Percentiles rank a stretch among this genome's conserved stretches.
These are phyloP conservation scores for Rhinatrema bivittatum DNA, from an alignment of 2,797 vertebrate genomes.

Conservation along the genomic window DNA sequence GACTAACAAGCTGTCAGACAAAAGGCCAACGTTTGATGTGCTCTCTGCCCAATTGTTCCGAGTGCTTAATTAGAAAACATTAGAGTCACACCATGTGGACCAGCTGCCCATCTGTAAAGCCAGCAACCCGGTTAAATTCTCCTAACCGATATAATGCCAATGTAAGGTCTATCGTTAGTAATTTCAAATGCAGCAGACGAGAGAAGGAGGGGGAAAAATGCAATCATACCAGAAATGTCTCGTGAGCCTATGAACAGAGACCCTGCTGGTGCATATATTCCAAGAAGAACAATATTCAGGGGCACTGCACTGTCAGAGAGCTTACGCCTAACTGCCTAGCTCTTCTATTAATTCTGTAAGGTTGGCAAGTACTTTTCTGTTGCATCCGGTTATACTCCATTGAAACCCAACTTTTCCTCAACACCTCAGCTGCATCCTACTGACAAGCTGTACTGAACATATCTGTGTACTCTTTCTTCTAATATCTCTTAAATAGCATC, in stretches of 20 bases:
- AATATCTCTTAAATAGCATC: no score
- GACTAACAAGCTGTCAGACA: slow-evolving; percentile 18
- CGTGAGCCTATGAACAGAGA: slow-evolving; percentile 6
- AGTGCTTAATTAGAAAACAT: slow-evolving; percentile 10
- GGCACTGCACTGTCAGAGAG: no score
- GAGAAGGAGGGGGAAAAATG: no score
- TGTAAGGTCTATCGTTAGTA: neutral
- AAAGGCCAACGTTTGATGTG: slow-evolving; percentile 19
- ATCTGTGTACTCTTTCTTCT: no score
- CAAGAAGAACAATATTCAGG: neutral
- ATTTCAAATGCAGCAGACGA: no score
- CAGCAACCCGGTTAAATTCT: slow-evolving; percentile 11
- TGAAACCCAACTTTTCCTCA: no score
- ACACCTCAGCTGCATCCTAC: no score
- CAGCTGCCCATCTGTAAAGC: slow-evolving; percentile 11
- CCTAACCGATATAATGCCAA: slow-evolving; percentile 1
- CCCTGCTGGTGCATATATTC: neutral
- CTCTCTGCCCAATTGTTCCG: slow-evolving; percentile 9
- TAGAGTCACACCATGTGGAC: slow-evolving; percentile 17
- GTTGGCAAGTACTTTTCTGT: neutral
- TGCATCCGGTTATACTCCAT: no score
- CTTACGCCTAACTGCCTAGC: no score
- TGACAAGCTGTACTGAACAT: no score
- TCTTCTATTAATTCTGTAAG: no score
- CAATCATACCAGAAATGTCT: no score